These are phyloP conservation scores for Selenia dentaria DNA, from an alignment of 2,888 invertebrate genomes.

Conservation along the genomic window DNA sequence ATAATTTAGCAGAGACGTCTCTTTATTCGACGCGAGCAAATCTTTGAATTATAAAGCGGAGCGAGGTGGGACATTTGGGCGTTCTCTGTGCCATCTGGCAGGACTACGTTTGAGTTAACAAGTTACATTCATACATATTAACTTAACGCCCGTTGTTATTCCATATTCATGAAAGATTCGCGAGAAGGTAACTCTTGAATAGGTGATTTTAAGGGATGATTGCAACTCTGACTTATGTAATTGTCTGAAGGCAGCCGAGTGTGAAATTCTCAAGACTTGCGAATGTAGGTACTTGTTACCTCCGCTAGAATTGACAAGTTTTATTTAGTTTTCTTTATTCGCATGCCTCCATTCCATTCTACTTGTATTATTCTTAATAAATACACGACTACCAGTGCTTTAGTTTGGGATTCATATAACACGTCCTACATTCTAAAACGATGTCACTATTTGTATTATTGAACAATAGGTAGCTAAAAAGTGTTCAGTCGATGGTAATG, in stretches of 20 bases:
- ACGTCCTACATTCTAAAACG: no score
- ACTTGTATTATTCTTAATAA: no score
- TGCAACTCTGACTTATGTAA: constrained; percentile 21
- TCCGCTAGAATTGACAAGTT: no score
- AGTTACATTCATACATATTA: constrained; percentile 80
- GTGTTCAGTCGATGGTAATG: no score
- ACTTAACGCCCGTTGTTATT: constrained; percentile 59
- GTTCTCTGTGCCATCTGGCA: constrained; percentile 57
- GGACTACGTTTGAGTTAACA: constrained; percentile 60
- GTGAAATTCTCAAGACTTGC: no score
- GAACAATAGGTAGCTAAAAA: no score
- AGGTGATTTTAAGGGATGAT: constrained; percentile 29
- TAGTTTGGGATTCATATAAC: no score
- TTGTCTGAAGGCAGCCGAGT: constrained; percentile 2
- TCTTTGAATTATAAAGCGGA: constrained; percentile 78
- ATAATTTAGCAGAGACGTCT: constrained; percentile 68
- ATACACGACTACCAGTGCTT: no score
- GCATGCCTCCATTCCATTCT: no score
- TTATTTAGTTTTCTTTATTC: no score
- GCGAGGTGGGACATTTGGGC: constrained; percentile 57
- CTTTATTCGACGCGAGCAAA: constrained; percentile 72
- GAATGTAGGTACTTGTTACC: no score
- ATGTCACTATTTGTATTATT: no score
- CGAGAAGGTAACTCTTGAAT: constrained; percentile 37
- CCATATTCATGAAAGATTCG: constrained; percentile 64